Evolutionary conservation across 2,113 vertebrate species (phyloP), one percentile per base, ranked within the genome.

Genomic region (Ciconia stormi): DNA sequence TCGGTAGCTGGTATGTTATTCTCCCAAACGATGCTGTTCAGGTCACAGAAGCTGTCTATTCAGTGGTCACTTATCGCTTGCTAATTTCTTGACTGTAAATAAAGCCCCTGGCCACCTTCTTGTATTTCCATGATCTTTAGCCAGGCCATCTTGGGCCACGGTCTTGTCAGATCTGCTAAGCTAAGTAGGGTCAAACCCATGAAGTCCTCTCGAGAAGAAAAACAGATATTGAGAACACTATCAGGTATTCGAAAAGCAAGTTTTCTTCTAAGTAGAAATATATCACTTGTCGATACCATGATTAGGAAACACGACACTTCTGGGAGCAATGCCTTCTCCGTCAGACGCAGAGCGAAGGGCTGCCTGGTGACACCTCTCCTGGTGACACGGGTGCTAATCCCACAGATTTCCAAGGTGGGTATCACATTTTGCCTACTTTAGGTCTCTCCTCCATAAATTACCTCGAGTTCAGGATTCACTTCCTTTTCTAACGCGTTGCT

Each of bases 351-450:
- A 91, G 70, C 0, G 0, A 76, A 29, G 82, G 56, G 77, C 49
- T 92, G 86, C 76, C 72, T 14, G 11, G 44, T 89, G 90, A 83
- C 87, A 86, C 65, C 61, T 87, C 88, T 95, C 63, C 63, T 47
- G 56, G 86, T 70, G 67, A 66, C 61, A 76, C 0, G 0, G 74
- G 73, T 82, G 96, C 34, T 96, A 94, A 96, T 97, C 95, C 66
- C 44, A 61, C 55, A 66, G 77, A 94, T 95, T 96, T 87, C 77
- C 89, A 95, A 95, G 83, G 44, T 69, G 30, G 77, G 29, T 92
- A 92, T 97, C 95, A 76, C 63, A 91, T 97, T 96, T 92, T 97
- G 94, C 96, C 87, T 95, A 91, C 94, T 87, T 95, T 84, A 95
- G 90, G 83, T 72, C 40, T 92, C 85, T 82, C 63, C 79, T 93